Percentiles rank a stretch among this genome's conserved stretches.
Evolutionary conservation across 2,888 invertebrate genomes (phyloP).

Genomic region (Philhelius pedissequus): DNA sequence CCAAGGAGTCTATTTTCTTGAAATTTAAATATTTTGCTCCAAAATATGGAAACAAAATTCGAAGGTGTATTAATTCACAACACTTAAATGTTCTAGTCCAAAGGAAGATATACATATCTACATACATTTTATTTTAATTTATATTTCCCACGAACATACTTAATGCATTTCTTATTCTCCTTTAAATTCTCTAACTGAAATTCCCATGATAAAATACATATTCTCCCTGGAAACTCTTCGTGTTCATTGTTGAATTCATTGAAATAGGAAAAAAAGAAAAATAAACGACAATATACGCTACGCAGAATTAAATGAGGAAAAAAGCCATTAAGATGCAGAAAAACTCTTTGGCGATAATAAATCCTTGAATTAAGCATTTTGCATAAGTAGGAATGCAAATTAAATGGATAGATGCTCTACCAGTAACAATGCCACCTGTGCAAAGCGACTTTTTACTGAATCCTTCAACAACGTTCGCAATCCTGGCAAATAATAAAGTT

Average conservation of each 20-base stretch:
- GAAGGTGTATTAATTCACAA: too few species aligned
- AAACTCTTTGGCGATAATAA: constrained; percentile 57
- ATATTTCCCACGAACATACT: too few species aligned
- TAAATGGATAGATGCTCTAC: constrained; percentile 42
- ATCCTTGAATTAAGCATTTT: constrained; percentile 65
- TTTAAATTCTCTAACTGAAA: background rate
- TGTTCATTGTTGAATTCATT: background rate
- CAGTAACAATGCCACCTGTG: constrained; percentile 54
- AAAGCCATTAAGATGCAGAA: constrained; percentile 17
- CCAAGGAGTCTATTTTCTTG: too few species aligned
- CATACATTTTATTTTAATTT: too few species aligned
- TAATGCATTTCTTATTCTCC: too few species aligned
- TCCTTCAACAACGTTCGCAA: background rate
- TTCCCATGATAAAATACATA: background rate
- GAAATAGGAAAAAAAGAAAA: background rate
- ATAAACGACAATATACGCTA: background rate
- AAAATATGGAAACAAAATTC: too few species aligned
- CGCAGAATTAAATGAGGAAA: background rate
- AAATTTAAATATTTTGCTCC: too few species aligned
- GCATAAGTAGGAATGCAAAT: constrained; percentile 52
- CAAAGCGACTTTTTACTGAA: background rate
- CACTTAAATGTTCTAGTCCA: too few species aligned
- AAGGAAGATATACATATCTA: too few species aligned
- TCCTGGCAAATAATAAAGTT: background rate
- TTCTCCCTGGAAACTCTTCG: background rate